Percentiles rank a stretch among this genome's conserved stretches.
These are phyloP conservation scores for Diuraphis noxia DNA, from an alignment of 1,140 invertebrate genomes.

Conservation along the genomic window DNA sequence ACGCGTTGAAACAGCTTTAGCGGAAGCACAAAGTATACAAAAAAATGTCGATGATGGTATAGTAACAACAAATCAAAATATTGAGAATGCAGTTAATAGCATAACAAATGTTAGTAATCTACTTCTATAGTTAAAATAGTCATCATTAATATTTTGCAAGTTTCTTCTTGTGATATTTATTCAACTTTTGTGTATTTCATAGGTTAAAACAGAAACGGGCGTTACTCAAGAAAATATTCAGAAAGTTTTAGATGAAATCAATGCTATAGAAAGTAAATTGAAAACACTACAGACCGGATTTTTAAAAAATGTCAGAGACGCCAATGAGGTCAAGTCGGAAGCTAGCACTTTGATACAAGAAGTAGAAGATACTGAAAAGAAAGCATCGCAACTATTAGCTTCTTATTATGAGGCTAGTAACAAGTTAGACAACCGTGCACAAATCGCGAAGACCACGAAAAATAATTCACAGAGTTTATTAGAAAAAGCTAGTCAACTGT, in stretches of 20 bases:
- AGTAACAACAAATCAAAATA: conserved; percentile 76
- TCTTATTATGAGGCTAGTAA: conserved; percentile 67
- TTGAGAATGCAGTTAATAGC: conserved; percentile 74
- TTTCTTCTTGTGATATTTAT: neutral
- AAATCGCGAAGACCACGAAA: conserved; percentile 69
- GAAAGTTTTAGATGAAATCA: conserved; percentile 72
- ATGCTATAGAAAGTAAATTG: conserved; percentile 68
- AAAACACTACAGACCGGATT: conserved; percentile 76
- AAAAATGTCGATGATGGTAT: conserved; percentile 77
- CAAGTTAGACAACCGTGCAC: conserved; percentile 66
- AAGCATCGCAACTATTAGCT: conserved; percentile 63
- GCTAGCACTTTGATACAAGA: conserved; percentile 64
- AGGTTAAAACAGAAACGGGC: conserved; percentile 73
- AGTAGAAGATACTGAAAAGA: conserved; percentile 65
- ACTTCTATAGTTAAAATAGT: neutral
- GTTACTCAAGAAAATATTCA: conserved; percentile 75
- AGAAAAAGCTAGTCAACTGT: conserved; percentile 74
- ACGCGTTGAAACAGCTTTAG: conserved; percentile 65
- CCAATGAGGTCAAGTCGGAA: conserved; percentile 66
- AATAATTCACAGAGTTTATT: conserved; percentile 73
- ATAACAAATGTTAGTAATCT: conserved; percentile 65
- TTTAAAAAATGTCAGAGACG: conserved; percentile 72
- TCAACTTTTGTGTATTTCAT: conserved; percentile 55
- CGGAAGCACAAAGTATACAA: conserved; percentile 77
- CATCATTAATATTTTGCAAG: neutral